Percentiles rank a stretch among this genome's conserved stretches.
Conservation (phyloP, 2,113 vertebrate species). For the Pycnonotus jocosus region DNA sequence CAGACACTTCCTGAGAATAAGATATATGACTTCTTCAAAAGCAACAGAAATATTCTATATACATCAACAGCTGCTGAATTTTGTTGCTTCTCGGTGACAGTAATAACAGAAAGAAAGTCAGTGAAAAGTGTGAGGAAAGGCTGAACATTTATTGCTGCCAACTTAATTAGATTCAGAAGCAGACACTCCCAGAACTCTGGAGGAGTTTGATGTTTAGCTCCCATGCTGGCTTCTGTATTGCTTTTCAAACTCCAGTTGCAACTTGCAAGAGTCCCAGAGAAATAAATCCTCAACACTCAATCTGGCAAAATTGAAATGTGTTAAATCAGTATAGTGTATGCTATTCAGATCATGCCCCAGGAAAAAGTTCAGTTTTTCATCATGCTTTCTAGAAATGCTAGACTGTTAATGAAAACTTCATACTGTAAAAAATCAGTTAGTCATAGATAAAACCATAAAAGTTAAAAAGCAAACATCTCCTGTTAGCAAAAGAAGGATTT, state of each 20-base stretch:
- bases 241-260: background rate
- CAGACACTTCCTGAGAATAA: background rate
- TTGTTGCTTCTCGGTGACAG: background rate
- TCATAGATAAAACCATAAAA: background rate
- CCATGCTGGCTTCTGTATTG: background rate
- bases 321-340: background rate
- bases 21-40: background rate
- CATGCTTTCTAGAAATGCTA: background rate
- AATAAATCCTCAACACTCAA: background rate
- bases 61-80: background rate
- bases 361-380: background rate
- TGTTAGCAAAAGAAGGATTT: background rate
- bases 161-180: conserved; percentile 3
- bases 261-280: background rate
- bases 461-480: background rate
- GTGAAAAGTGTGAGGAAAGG: background rate
- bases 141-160: background rate
- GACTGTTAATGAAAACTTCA: background rate
- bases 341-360: background rate
- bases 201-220: background rate
- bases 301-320: background rate
- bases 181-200: background rate
- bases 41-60: background rate
- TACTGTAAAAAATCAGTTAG: background rate
- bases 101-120: background rate